phyloP scores from a whole-genome alignment of 2,888 invertebrate species.

The Meteorus cinctellus region DNA sequence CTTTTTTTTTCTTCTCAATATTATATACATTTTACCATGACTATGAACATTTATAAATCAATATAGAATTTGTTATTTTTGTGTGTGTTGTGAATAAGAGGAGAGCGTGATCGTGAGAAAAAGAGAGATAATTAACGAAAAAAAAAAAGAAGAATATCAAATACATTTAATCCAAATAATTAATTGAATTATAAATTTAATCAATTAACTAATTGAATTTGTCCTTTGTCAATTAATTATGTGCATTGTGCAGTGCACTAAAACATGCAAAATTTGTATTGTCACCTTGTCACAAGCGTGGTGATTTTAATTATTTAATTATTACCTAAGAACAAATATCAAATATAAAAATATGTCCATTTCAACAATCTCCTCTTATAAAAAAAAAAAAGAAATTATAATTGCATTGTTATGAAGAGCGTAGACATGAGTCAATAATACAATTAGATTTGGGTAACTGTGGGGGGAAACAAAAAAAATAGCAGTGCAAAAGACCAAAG shows the following conservation, averaged over 20 bases:
- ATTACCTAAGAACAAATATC: conserved; percentile 4
- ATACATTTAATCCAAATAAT: neutral
- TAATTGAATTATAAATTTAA: neutral
- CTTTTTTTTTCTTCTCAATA: conserved; percentile 21
- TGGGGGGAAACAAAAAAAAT: conserved; percentile 13
- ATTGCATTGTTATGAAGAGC: conserved; percentile 43
- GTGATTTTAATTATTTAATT: conserved; percentile 28
- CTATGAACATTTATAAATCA: neutral
- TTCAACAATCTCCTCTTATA: conserved; percentile 34
- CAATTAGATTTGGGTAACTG: neutral
- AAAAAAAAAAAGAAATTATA: conserved; percentile 33
- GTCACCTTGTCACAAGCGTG: conserved; percentile 1
- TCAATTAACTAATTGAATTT: neutral
- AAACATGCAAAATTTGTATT: neutral
- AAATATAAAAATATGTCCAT: conserved; percentile 43
- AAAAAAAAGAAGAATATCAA: neutral
- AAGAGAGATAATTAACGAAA: neutral
- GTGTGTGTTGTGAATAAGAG: neutral
- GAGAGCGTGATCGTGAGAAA: conserved; percentile 1
- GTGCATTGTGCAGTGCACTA: conserved; percentile 29
- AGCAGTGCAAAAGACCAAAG: conserved; percentile 24
- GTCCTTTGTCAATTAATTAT: neutral
- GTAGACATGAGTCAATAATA: conserved; percentile 41
- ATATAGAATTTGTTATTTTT: conserved; percentile 2
- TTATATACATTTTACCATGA: conserved; percentile 30